Base-by-base conservation (phyloP, 2,888 invertebrate genomes). In the Calameuta idolon region DNA sequence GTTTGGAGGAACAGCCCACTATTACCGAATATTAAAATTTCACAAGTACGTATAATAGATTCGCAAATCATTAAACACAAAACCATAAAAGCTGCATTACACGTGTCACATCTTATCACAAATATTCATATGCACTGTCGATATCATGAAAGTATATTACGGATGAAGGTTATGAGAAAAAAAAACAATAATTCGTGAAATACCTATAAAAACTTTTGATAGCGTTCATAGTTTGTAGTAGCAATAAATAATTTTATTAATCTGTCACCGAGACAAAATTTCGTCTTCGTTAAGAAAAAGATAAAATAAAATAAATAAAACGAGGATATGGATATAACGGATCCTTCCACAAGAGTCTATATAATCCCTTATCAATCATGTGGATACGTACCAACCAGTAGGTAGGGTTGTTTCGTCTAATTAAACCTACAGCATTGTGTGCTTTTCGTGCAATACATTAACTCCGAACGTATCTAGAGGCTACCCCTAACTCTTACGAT, bases 401-500 rank as follows among this genome's bases (percentile, higher is more conserved):
- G 55, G 5, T 55, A 55, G 55, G 23, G 55, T 55, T 9, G 55
- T 55, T 55, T 23, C 55, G 15, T 55, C 55, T 55, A 55, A 55
- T 55, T 23, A 55, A 55, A 55, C 23, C 23, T 55, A 55, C 2
- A 55, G 23, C 23, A 23, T 0, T 23, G 23, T 23, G 23, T 55
- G 55, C 71, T 15, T 71, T 71, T 34, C 12, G 31, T 23, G 33
- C 71, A 34, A 71, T 71, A 71, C 71, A 69, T 73, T 73, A 73
- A 74, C 30, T 73, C 69, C 35, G 68, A 34, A 40, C 35, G 71
- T 34, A 35, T 34, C 31, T 73, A 12, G 73, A 79, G 31, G 78
- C 78, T 75, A 30, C 69, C 69, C 69, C 68, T 69, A 69, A 34
- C 15, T 75, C 68, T 34, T 68, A 75, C 75, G 23, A 71, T 71